Evolutionary conservation across 2,113 vertebrate species (phyloP).

Genomic region (Lepisosteus oculatus): DNA sequence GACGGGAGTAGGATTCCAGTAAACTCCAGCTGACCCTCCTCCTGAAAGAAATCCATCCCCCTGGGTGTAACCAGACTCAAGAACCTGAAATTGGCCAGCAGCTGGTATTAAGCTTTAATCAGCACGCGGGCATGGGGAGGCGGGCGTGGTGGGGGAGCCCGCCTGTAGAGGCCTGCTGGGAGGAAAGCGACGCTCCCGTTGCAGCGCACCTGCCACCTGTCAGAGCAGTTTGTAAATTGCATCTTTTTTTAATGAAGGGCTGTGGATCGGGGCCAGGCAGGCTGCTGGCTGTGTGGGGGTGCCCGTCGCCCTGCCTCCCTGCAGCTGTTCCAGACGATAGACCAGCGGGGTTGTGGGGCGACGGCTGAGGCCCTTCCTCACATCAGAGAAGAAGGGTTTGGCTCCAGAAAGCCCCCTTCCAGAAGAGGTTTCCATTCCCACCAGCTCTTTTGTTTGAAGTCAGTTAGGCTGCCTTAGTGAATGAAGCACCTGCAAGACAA

Average conservation of each 20-base stretch:
- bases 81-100: slow-evolving; percentile 1
- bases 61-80: slow-evolving; percentile 1
- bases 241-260: background rate
- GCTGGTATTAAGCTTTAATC: slow-evolving; percentile 19
- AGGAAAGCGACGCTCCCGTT: background rate
- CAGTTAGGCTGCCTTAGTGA: no score
- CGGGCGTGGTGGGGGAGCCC: background rate
- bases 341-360: no score
- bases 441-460: no score
- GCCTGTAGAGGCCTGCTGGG: background rate
- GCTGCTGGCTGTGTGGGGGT: background rate
- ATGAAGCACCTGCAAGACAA: no score
- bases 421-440: no score
- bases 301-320: background rate
- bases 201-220: slow-evolving; percentile 4
- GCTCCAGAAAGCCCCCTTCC: no score
- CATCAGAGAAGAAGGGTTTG: no score
- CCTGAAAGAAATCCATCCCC: slow-evolving; percentile 19
- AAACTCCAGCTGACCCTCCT: slow-evolving; percentile 16
- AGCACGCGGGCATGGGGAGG: background rate
- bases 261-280: background rate
- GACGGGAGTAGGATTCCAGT: background rate
- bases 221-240: background rate
- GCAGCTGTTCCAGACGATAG: no score
- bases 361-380: no score